Base-by-base conservation (phyloP, 1,140 invertebrate species). In the Cephus cinctus region DNA sequence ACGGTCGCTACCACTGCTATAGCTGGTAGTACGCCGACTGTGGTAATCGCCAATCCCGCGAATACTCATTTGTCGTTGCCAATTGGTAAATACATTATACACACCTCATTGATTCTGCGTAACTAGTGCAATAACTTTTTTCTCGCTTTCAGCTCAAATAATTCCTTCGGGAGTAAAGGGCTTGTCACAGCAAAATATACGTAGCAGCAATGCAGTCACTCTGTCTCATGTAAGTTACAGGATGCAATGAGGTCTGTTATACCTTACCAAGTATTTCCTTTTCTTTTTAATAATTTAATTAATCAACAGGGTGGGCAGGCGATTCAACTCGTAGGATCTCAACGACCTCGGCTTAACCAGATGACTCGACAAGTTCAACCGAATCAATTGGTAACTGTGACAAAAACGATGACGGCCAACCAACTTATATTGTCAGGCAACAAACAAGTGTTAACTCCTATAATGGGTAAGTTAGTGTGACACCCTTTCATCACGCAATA, bases 131-230 rank as follows among this genome's bases (percentile, higher is more conserved):
- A 5, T 38, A 21, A 38, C 12, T 25, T 25, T 43, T 19, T 49
- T 30, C 53, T 41, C 45, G 59, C 45, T 74, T 78, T 52, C 64
- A 84, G 83, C 83, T 77, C 83, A 85, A 78, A 73, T 85, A 65
- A 80, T 85, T 63, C 80, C 80, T 58, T 79, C 82, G 39, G 78
- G 81, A 51, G 80, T 84, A 43, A 84, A 85, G 71, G 77, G 78
- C 59, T 67, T 84, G 54, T 77, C 77, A 52, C 80, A 82, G 57
- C 82, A 84, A 71, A 81, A 75, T 61, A 76, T 84, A 60, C 79
- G 83, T 55, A 70, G 57, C 54, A 69, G 65, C 34, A 75, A 70
- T 52, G 54, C 70, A 32, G 71, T 77, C 36, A 66, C 76, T 40
- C 59, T 77, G 12, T 63, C 72, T 41, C 76, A 77, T 70, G 75